Conservation (phyloP, 2,888 invertebrate species). For the Hemicrepidius hirtus region DNA sequence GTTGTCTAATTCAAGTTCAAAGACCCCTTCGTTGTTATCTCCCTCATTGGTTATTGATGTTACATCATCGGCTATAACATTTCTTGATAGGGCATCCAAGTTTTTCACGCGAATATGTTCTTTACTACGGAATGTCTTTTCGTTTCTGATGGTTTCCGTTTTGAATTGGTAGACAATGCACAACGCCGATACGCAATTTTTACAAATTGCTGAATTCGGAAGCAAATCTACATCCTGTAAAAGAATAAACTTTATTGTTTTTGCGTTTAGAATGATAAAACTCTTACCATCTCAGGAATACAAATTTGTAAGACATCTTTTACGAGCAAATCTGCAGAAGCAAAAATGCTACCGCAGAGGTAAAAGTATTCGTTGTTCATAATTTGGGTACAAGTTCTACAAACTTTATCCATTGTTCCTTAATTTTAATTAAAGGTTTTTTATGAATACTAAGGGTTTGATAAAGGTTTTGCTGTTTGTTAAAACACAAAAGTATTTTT, state of each 20-base stretch:
- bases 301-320: neutral
- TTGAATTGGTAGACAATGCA: constrained; percentile 17
- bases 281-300: constrained; percentile 23
- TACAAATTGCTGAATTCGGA: constrained; percentile 16
- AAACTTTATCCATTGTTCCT: constrained; percentile 4
- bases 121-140: neutral
- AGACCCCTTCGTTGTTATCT: neutral
- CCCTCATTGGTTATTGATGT: neutral
- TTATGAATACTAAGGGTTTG: too few relatives aligned
- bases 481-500: too few relatives aligned
- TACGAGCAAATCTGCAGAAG: neutral
- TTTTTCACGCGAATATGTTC: constrained; percentile 1
- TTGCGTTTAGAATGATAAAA: neutral
- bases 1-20: constrained; percentile 11
- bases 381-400: constrained; percentile 9
- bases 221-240: constrained; percentile 18
- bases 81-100: neutral
- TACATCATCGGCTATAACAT: neutral
- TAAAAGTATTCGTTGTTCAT: constrained; percentile 17
- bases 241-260: neutral
- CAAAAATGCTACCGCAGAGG: constrained; percentile 10
- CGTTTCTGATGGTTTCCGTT: constrained; percentile 16
- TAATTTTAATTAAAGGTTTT: neutral
- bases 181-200: constrained; percentile 13
- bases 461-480: too few relatives aligned